phyloP scores from a whole-genome alignment of 2,888 invertebrate species.

The Ennomos quercinarius region DNA sequence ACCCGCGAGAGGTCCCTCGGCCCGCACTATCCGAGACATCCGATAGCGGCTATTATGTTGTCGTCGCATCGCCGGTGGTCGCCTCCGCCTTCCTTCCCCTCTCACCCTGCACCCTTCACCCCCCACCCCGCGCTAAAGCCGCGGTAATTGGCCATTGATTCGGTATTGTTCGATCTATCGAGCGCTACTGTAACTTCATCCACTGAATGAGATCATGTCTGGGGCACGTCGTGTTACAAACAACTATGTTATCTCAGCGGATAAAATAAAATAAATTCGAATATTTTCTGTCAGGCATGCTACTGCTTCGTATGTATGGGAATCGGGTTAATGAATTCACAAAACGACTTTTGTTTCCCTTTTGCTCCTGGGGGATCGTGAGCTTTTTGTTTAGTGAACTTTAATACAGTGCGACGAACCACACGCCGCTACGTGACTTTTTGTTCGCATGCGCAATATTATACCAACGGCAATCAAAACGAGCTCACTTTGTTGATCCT shows the following conservation, averaged over 20 bases:
- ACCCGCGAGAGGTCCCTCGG: constrained; percentile 3
- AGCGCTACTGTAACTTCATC: constrained; percentile 20
- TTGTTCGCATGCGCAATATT: constrained; percentile 25
- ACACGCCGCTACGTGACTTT: constrained; percentile 18
- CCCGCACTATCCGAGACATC: constrained; percentile 31
- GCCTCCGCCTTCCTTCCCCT: constrained; percentile 27
- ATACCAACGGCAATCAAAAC: constrained; percentile 17
- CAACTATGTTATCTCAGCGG: neutral
- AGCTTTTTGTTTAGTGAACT: constrained; percentile 6
- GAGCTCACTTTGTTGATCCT: constrained; percentile 41
- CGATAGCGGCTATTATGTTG: constrained; percentile 56
- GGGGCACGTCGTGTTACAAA: too few relatives aligned
- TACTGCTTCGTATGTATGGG: neutral
- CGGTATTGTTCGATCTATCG: constrained; percentile 41
- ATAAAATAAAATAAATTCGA: too few relatives aligned
- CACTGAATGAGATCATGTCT: constrained; percentile 1
- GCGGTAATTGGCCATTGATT: constrained; percentile 58
- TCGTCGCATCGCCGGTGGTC: constrained; percentile 56
- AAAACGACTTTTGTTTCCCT: constrained; percentile 2
- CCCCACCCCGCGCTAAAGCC: constrained; percentile 29
- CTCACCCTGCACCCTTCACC: constrained; percentile 15
- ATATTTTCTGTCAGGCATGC: too few relatives aligned
- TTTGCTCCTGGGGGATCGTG: constrained; percentile 3
- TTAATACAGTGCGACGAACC: constrained; percentile 5
- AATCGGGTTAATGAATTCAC: constrained; percentile 5